Evolutionary conservation across 2,888 invertebrate genomes (phyloP).

Genomic region (Syrista parreyssii): DNA sequence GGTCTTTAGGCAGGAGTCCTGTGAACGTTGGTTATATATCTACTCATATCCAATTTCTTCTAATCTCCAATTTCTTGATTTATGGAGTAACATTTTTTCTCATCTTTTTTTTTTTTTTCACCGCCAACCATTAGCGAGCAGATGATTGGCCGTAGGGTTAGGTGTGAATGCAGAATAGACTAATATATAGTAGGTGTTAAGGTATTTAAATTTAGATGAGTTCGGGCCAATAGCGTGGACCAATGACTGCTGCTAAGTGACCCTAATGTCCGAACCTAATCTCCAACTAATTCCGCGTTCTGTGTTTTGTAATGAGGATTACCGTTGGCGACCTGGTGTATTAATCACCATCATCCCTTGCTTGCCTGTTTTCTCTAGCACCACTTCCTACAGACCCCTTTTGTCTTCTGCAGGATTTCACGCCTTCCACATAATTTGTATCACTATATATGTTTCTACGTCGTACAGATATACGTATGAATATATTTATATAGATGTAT

Average conservation of each 20-base stretch:
- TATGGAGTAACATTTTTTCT: conserved; percentile 22
- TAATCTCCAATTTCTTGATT: conserved; percentile 40
- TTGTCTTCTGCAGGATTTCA: background rate
- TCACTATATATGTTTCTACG: background rate
- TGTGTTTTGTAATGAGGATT: conserved; percentile 36
- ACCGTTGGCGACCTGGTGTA: conserved; percentile 31
- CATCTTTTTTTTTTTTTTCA: conserved; percentile 14
- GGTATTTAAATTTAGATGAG: conserved; percentile 7
- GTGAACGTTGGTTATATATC: background rate
- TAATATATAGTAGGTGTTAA: conserved; percentile 37
- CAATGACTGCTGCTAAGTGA: conserved; percentile 31
- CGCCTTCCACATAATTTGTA: background rate
- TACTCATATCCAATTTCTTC: background rate
- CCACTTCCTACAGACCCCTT: background rate
- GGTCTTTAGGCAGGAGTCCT: background rate
- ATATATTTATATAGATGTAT: background rate
- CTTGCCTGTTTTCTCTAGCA: background rate
- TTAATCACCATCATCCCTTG: conserved; percentile 41
- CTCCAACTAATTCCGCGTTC: conserved; percentile 36
- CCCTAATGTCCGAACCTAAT: conserved; percentile 41
- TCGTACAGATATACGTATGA: background rate
- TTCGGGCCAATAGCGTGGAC: conserved; percentile 13
- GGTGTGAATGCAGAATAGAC: conserved; percentile 27
- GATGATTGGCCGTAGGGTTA: conserved; percentile 28
- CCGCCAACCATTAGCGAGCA: conserved; percentile 32